Percentiles rank a stretch among this genome's conserved stretches.
Evolutionary conservation across 2,113 vertebrate genomes (phyloP).

Genomic region (Sitta europaea): DNA sequence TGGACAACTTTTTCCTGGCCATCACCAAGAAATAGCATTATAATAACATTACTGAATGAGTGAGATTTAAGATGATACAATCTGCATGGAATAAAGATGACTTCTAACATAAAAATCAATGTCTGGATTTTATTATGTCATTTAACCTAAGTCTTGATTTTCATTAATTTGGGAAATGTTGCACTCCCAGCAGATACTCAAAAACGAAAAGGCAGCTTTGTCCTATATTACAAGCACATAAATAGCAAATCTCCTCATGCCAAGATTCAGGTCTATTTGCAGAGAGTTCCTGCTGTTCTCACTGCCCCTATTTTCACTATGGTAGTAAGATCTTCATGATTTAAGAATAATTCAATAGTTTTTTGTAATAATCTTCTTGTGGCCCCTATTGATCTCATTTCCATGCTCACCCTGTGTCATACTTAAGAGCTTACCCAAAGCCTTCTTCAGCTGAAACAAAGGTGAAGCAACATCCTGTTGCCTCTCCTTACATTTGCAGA

Average conservation of each 20-base stretch:
- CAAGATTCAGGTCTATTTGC: neutral
- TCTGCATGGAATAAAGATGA: conserved; percentile 19
- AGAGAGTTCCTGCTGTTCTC: neutral
- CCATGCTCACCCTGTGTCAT: neutral
- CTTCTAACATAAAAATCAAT: conserved; percentile 31
- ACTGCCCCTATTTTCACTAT: neutral
- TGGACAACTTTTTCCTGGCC: neutral
- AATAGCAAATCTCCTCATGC: neutral
- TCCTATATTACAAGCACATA: neutral
- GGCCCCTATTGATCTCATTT: neutral
- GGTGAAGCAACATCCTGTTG: neutral
- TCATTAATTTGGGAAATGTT: neutral
- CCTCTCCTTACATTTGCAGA: neutral
- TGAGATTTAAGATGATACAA: conserved; percentile 19
- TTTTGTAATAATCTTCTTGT: neutral
- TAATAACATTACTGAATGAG: neutral
- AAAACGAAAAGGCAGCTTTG: neutral
- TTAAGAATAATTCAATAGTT: neutral
- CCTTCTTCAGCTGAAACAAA: neutral
- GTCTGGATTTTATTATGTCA: conserved; percentile 30
- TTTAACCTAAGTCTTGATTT: conserved; percentile 16
- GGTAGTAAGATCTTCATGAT: neutral
- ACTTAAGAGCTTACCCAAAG: neutral
- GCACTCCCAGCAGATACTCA: neutral
- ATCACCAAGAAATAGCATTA: neutral